Base-by-base conservation (phyloP, 2,797 vertebrate genomes). In the Glossophaga mutica region DNA sequence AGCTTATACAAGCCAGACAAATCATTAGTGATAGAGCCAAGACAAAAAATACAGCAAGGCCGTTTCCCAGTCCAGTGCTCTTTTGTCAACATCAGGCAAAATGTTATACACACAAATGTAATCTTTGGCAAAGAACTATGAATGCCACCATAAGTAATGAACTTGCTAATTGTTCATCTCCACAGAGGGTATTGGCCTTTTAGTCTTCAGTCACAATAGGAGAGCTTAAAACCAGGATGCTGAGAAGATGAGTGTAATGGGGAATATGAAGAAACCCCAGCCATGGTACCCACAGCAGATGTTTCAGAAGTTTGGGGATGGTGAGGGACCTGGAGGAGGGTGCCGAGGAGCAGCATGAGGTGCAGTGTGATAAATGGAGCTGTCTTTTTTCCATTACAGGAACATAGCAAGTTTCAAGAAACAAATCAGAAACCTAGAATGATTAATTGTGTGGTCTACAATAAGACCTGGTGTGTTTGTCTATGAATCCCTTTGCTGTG, bases 331-430 rank as follows among this genome's bases (percentile, higher is more conserved):
- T 2, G 2, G 79, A 91, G 91, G 95, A 89, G 50, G 71, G 79
- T 93, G 79, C 94, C 1, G 37, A 95, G 93, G 73, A 97, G 77
- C 96, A 95, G 96, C 73, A 89, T 87, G 92, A 92, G 84, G 94
- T 90, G 32, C 3, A 2, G 46, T 52, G 59, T 98, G 97, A 98
- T 97, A 90, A 98, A 98, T 97, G 96, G 93, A 97, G 95, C 97
- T 97, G 97, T 97, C 97, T 98, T 85, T 98, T 98, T 97, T 95
- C 97, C 95, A 98, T 98, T 98, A 97, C 55, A 88, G 84, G 91
- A 98, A 97, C 96, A 98, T 93, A 97, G 94, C 76, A 96, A 94
- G 86, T 96, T 97, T 96, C 78, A 90, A 97, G 94, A 96, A 97
- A 95, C 94, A 96, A 97, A 97, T 97, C 97, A 96, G 94, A 98